Evolutionary conservation across 2,797 vertebrate species (phyloP), one percentile per base, ranked within the genome.

Genomic region (Lacerta bilineata): DNA sequence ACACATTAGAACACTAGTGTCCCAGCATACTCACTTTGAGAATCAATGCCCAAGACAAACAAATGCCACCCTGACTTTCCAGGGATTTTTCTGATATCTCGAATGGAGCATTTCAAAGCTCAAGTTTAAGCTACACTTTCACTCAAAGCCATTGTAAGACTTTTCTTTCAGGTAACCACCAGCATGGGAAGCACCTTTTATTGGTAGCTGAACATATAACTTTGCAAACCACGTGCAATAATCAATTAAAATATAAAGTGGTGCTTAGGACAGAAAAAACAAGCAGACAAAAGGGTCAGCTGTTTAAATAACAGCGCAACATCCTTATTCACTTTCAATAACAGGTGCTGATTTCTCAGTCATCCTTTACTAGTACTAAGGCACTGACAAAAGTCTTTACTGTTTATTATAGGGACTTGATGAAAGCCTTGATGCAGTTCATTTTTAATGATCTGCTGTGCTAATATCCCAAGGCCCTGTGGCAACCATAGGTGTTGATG

Each of bases 91-190:
- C 5, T 55, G 9, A 72, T 36, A 27, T 4, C 7, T 36, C 3
- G 7, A 55, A 74, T 18, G 23, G 33, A 36, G 46, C 36, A 59
- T 74, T 50, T 64, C 27, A 61, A 75, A 39, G 71, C 55, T 76
- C 55, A 61, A 9, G 59, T 36, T 43, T 36, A 77, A 68, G 11
- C 59, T 64, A 61, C n/a, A 25, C 41, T 72, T 84, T 29, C 33
- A 18, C 82, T 27, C 39, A 80, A 33, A 66, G n/a, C 23, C 79
- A 8, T 15, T 8, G 27, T n/a, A 11, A 27, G 1, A n/a, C 36
- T 41, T 59, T 84, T 78, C 50, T 72, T 77, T 43, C 33, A 76
- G 71, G 55, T 46, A 84, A 33, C 27, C n/a, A 85, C n/a, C 39
- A 20, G 61, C 43, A 88, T 46, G 29, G 11, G 25, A 85, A 86